Percentiles rank a stretch among this genome's conserved stretches.
These are phyloP conservation scores for Lacanobia oleracea DNA, from an alignment of 2,888 invertebrate genomes.

Conservation along the genomic window DNA sequence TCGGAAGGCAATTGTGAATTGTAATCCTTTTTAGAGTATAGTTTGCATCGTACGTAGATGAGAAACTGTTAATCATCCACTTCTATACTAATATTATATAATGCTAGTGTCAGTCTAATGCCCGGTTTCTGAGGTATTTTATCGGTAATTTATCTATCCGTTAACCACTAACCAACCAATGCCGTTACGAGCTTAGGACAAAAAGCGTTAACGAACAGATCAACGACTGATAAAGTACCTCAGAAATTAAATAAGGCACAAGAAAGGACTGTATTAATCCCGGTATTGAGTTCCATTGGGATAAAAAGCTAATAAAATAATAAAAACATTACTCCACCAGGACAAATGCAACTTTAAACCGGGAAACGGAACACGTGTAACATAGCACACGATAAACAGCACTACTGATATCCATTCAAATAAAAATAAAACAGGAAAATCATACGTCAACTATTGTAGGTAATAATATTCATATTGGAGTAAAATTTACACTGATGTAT, in stretches of 20 bases:
- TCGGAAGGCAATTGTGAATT: not conserved
- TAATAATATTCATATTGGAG: conserved; percentile 4
- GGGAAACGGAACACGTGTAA: conserved; percentile 10
- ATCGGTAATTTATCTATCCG: too few relatives aligned
- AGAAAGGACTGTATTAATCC: too few relatives aligned
- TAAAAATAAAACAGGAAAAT: conserved; percentile 42
- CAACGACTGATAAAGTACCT: too few relatives aligned
- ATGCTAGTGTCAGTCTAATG: not conserved
- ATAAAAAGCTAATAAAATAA: not conserved
- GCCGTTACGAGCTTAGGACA: too few relatives aligned
- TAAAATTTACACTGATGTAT: conserved; percentile 7
- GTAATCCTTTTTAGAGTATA: not conserved
- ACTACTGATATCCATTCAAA: conserved; percentile 17
- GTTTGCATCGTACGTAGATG: not conserved
- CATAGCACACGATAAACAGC: not conserved
- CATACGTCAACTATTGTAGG: conserved; percentile 13
- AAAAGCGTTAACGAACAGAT: too few relatives aligned
- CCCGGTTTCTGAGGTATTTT: too few relatives aligned
- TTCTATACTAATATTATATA: not conserved
- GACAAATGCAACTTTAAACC: not conserved
- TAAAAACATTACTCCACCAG: not conserved
- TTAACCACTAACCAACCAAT: too few relatives aligned
- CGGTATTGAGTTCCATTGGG: too few relatives aligned
- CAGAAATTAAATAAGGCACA: too few relatives aligned
- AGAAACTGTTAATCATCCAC: not conserved